A percentile compares a stretch with the other conserved stretches of the same genome.
Conservation (phyloP, 2,797 vertebrate species). For the Brotula barbata region DNA sequence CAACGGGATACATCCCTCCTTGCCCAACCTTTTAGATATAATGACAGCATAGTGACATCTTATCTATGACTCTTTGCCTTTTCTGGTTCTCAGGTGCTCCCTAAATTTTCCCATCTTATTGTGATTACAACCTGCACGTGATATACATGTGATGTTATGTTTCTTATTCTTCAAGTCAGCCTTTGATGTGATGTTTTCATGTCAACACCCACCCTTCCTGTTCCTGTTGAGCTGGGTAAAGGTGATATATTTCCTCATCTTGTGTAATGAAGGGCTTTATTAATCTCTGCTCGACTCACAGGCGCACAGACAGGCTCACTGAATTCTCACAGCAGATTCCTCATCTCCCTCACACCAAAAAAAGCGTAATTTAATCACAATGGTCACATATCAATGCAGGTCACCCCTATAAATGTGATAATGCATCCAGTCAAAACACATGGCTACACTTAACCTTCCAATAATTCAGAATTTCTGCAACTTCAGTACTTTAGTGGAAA, state of each 20-base stretch:
- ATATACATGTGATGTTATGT: conserved; percentile 12
- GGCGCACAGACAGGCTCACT: background rate
- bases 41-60: too few relatives aligned
- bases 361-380: conserved; percentile 27
- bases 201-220: conserved; percentile 49
- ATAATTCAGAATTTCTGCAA: conserved; percentile 26
- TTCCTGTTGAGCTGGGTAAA: conserved; percentile 44
- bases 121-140: conserved; percentile 25
- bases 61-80: background rate
- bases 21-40: too few relatives aligned
- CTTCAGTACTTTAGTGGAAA: conserved; percentile 40
- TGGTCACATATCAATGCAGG: background rate
- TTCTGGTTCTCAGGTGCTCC: conserved; percentile 10
- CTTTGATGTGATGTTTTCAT: conserved; percentile 52
- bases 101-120: too few relatives aligned
- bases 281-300: background rate
- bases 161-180: conserved; percentile 5
- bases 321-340: background rate
- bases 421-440: conserved; percentile 31
- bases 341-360: background rate
- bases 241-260: conserved; percentile 43
- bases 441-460: conserved; percentile 45
- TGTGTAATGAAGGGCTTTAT: conserved; percentile 19
- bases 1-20: too few relatives aligned
- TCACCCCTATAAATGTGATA: conserved; percentile 36